Conservation (phyloP, 1,140 invertebrate species). For the Sycophila sp. region DNA sequence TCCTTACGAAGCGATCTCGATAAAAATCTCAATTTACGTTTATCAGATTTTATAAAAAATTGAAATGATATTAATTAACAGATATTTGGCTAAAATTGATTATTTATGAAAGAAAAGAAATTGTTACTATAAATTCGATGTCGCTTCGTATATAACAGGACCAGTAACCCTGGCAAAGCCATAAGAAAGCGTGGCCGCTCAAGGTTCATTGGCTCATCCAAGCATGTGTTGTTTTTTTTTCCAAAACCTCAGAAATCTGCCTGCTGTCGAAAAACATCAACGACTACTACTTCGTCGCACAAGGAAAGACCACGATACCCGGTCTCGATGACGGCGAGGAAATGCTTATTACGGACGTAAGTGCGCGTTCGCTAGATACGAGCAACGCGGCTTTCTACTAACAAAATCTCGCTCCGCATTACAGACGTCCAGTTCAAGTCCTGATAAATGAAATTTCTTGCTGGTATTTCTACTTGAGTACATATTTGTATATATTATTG, state of each 20-base stretch:
- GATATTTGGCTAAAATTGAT: no score
- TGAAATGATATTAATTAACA: background rate
- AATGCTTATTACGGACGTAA: constrained; percentile 93
- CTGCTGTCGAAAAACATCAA: constrained; percentile 86
- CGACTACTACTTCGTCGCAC: constrained; percentile 94
- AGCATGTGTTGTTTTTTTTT: constrained; percentile 60
- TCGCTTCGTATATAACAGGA: background rate
- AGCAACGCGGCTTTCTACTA: constrained; percentile 22
- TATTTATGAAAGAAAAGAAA: background rate
- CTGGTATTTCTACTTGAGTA: no score
- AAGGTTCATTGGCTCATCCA: constrained; percentile 52
- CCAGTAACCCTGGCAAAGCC: constrained; percentile 51
- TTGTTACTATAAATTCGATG: background rate
- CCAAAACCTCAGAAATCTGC: constrained; percentile 74
- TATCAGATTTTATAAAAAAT: background rate
- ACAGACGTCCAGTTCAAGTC: no score
- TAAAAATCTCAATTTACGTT: background rate
- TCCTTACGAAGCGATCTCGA: background rate
- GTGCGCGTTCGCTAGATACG: constrained; percentile 60
- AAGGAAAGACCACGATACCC: constrained; percentile 96
- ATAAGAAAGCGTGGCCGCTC: constrained; percentile 55
- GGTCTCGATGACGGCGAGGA: constrained; percentile 96
- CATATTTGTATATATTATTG: no score
- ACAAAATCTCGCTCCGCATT: background rate
- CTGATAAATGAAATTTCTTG: no score